Base-by-base conservation (phyloP, 1,140 invertebrate genomes). In the Bursaphelenchus mucronatus region DNA sequence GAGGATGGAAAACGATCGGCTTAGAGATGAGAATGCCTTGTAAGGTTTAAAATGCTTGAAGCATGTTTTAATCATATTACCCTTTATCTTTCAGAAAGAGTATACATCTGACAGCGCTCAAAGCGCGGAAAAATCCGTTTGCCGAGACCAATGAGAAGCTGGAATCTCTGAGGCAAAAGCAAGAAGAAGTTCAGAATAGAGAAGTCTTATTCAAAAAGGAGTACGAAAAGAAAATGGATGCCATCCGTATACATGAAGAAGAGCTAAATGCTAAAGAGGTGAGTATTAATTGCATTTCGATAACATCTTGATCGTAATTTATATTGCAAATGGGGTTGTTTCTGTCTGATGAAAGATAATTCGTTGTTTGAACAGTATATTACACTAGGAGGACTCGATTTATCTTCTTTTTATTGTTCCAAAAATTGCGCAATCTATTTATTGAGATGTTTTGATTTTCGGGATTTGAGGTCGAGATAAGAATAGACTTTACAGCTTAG, bases 121-220 rank as follows among this genome's bases (percentile, higher is more conserved):
- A 67, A 11, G 62, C 67, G 15, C 53, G 65, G 17, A 70, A 61
- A 52, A 54, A 56, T 11, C 68, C 69, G 0, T 44, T 73, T 39
- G 66, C 43, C 15, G 69, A 71, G 52, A 71, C 69, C 39, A 51
- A 55, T 15, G 69, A 71, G 45, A 75, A 72, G 56, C 49, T 71
- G 19, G 69, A 71, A 44, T 63, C 54, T 0, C 49, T 71, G 17
- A 41, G 70, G 11, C 71, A 71, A 57, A 73, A 68, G 44, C 41
- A 68, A 30, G 71, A 71, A 46, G 69, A 73, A 47, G 47, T 75
- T 11, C 65, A 68, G 49, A 45, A 40, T 17, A 45, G 56, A 51
- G 64, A 71, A 58, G 13, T 13, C 8, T 44, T 55, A 9, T 71
- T 71, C 43, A 40, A 53, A 41, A 39, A 55, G 44, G 71, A 71